Evolutionary conservation across 2,113 vertebrate species (phyloP).

Genomic region (Oryzias curvinotus): DNA sequence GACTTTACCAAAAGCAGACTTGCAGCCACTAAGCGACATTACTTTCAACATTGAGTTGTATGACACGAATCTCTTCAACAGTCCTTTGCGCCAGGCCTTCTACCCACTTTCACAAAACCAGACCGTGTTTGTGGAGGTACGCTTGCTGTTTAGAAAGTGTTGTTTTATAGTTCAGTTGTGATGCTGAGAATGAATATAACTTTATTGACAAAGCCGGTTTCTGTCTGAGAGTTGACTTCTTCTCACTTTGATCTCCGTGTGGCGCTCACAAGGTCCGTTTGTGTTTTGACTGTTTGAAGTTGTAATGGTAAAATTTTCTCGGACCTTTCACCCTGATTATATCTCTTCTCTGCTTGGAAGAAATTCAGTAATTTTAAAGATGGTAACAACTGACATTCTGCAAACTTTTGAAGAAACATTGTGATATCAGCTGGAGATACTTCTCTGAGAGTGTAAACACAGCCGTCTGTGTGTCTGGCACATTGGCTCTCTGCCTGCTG

Average conservation of each 20-base stretch:
- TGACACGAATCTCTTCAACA: slow-evolving; percentile 74
- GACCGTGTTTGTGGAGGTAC: slow-evolving; percentile 90
- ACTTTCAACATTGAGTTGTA: slow-evolving; percentile 89
- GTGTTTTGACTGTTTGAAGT: slow-evolving; percentile 39
- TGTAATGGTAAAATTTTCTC: slow-evolving; percentile 16
- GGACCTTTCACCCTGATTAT: background rate
- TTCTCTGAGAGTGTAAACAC: slow-evolving; percentile 49
- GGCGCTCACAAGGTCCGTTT: slow-evolving; percentile 17
- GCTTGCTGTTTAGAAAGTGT: background rate
- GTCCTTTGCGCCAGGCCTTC: slow-evolving; percentile 77
- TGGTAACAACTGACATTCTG: slow-evolving; percentile 11
- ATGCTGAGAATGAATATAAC: background rate
- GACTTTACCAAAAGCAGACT: slow-evolving; percentile 23
- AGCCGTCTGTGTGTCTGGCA: slow-evolving; percentile 34
- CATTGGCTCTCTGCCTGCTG: background rate
- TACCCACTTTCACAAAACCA: slow-evolving; percentile 82
- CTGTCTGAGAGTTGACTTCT: slow-evolving; percentile 25
- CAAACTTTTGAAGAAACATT: slow-evolving; percentile 54
- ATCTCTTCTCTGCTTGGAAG: slow-evolving; percentile 6
- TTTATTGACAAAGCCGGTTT: background rate
- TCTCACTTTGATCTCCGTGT: slow-evolving; percentile 31
- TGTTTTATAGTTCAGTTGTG: slow-evolving; percentile 13
- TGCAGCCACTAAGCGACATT: slow-evolving; percentile 66
- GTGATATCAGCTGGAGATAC: slow-evolving; percentile 40
- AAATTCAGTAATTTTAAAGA: slow-evolving; percentile 29